Evolutionary conservation across 1,140 invertebrate genomes (phyloP), one percentile per base, ranked within the genome.

Genomic region (Vanessa atalanta): DNA sequence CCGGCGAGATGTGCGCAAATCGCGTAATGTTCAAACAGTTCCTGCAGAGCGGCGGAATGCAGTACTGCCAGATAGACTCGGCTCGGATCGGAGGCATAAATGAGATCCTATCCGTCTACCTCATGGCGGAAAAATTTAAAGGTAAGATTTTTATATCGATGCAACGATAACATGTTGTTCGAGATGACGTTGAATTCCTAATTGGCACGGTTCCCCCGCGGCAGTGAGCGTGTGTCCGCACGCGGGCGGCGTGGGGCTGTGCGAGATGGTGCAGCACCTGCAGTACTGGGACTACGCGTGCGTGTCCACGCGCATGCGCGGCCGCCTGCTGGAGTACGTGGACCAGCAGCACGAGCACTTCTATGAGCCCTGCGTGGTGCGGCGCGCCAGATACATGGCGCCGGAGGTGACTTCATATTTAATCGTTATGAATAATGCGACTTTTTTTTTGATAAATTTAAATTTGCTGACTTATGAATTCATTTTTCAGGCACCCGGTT

Each of bases 11-110:
- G 95, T 98, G 97, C 85, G 96, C 96, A 7, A 99, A 98, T 92
- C 93, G 97, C 73, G 95, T 98, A 0, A 96, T 98, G 91, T 99
- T 99, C 93, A 99, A 98, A 86, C 98, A 98, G 93, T 96, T 98
- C 75, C 86, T 99, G 13, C 96, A 97, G 89, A 93, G 95, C 1
- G 94, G 94, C 16, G 97, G 96, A 2, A 94, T 98, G 81, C 95
- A 98, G 83, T 98, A 94, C 89, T 98, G 97, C 90, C 98, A 99
- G 92, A 97, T 99, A 65, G 98, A 99, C 93, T 95, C 97, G 0
- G 97, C 96, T 51, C 94, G 98, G 72, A 94, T 98, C 37, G 98
- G 97, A 0, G 97, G 98, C 2, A 94, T 98, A 16, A 98, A 98
- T 90, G 98, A 98, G 91, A 96, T 97, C 72, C 88, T 99, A 3